Evolutionary conservation across 2,888 invertebrate genomes (phyloP), one percentile per base, ranked within the genome.

Genomic region (Rambutsinella grinnellia): DNA sequence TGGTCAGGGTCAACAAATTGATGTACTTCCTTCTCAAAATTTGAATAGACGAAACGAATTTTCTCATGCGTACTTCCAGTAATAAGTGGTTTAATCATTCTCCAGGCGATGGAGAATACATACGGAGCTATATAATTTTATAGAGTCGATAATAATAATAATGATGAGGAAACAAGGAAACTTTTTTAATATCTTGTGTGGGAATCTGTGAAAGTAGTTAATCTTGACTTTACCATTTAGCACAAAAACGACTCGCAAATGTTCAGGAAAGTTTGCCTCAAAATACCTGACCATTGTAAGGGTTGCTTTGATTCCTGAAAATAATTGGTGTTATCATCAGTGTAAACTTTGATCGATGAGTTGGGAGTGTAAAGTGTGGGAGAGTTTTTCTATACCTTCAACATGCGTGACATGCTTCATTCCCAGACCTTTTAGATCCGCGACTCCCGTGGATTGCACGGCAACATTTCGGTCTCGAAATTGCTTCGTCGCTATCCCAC

Each of bases 391-490:
- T 23, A 3, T 49, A 56, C 75, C 75, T 51, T 75, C 75, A 47
- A 75, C 51, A 27, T 75, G 75, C 2, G 67, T 68, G 8, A 75
- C 75, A 54, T 75, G 75, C 15, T 57, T 75, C 75, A 75, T 75
- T 49, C 75, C 75, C 19, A 75, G 19, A 17, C 75, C 75, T 26
- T 49, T 67, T 51, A 75, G n/a, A 13, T 75, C 75, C 1, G 75
- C 75, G 0, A 75, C 61, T 28, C 75, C 75, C 0, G 75, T 75
- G 2, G 75, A 67, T 51, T 75, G 75, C 10, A 68, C 67, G 8
- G 62, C 54, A 24, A 75, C 21, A 36, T 68, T 56, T 49, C 68
- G 61, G 21, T 75, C 67, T 24, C 54, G 26, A 57, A n/a, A 65
- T 56, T 75, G 75, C 17, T 68, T 54, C 10, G 68, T 47, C 1